These are phyloP conservation scores for Synanceia verrucosa DNA, from an alignment of 2,797 vertebrate genomes.

Conservation along the genomic window DNA sequence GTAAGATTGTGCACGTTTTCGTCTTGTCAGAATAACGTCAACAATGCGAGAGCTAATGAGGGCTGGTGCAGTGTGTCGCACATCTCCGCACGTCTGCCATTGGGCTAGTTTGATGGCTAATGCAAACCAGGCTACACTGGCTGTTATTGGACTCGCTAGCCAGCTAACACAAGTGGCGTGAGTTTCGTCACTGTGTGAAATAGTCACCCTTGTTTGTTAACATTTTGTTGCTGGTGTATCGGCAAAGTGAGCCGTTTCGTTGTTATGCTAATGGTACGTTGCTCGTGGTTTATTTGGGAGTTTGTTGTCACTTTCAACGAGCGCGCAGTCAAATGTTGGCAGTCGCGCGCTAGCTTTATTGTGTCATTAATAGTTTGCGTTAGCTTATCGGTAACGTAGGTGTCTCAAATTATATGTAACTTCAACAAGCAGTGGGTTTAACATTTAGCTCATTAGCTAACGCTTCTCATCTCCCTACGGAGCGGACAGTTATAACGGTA, in stretches of 20 bases:
- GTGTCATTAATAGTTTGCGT: neutral
- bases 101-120: constrained; percentile 45
- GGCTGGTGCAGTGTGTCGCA: constrained; percentile 1
- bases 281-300: constrained; percentile 13
- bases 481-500: neutral
- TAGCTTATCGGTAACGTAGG: neutral
- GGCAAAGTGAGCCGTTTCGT: neutral
- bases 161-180: neutral
- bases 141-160: constrained; percentile 4
- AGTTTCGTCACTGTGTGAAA: neutral
- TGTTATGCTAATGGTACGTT: neutral
- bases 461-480: neutral
- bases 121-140: constrained; percentile 2
- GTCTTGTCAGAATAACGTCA: neutral
- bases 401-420: neutral
- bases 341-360: neutral
- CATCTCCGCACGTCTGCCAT: neutral
- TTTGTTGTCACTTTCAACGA: constrained; percentile 52
- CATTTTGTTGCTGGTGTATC: no score
- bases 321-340: neutral
- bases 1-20: neutral
- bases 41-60: neutral
- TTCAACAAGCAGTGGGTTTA: neutral
- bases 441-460: neutral
- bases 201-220: rapidly evolving